Base-by-base conservation (phyloP, 2,113 vertebrate genomes). In the Catagonus wagneri region DNA sequence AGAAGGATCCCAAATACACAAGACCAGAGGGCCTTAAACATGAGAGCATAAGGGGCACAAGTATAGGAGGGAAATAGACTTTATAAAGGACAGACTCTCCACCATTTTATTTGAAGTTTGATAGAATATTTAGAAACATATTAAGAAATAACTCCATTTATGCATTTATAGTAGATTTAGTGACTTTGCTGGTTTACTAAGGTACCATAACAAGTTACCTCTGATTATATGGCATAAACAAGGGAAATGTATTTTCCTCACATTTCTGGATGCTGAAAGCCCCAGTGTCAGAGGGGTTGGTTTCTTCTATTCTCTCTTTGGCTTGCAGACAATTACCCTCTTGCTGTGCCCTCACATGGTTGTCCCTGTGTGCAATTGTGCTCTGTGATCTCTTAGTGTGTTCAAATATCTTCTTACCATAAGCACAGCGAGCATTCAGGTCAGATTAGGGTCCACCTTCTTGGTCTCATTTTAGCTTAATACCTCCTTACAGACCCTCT, bases 111-210 rank as follows among this genome's bases (percentile, higher is more conserved):
- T 84, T 83, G 29, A 36, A 39, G 2, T 58, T 86, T 88, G 44
- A 76, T 44, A 58, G 56, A 86, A 66, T 66, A 83, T 36, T 75
- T 89, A 76, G 81, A 83, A 93, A 90, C 66, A 89, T n/a, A 87
- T 54, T 83, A 20, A 90, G 44, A 54, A 19, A 10, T 63, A 34
- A 72, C 68, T 89, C 20, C 7, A 65, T 61, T 76, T 20, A 25
- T 75, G 39, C 32, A 95, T 27, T 89, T 74, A 95, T 61, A 84
- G 52, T 39, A 56, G 60, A 50, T 17, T 34, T 56, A 63, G 6
- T 90, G 60, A 65, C 22, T 66, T 6, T n/a, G 23, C 78, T 91
- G 58, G 25, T 88, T 92, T 54, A 7, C 32, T 74, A 81, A 34
- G 20, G 25, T 90, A 66, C 52, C 9, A 25, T 58, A 69, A 44